A percentile compares a stretch with the other conserved stretches of the same genome.
Evolutionary conservation across 2,113 vertebrate genomes (phyloP).

Genomic region (Aldabrachelys gigantea): DNA sequence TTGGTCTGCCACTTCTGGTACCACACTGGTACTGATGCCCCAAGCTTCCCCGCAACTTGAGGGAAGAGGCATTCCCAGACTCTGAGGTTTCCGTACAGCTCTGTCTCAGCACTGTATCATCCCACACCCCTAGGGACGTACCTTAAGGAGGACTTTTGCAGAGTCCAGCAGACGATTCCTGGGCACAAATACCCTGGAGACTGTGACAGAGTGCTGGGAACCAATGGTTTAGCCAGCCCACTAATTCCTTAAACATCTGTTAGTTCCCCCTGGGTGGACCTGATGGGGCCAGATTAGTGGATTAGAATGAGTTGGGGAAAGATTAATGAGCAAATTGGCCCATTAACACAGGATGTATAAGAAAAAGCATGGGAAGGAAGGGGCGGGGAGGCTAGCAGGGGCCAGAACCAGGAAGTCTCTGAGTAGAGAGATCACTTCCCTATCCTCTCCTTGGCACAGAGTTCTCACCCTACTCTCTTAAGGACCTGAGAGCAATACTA

Average conservation of each 20-base stretch:
- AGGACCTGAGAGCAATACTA: neutral
- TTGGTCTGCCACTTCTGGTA: no score
- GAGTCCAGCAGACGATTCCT: neutral
- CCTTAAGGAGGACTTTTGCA: neutral
- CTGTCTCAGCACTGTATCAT: neutral
- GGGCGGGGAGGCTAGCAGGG: neutral
- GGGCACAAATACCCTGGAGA: no score
- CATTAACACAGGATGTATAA: neutral
- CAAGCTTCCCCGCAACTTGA: no score
- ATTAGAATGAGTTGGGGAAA: neutral
- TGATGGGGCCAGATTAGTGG: neutral
- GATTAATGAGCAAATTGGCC: neutral
- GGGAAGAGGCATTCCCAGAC: no score
- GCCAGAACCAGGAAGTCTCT: neutral
- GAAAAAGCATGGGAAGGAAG: neutral
- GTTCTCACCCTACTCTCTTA: neutral
- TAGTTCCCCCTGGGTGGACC: neutral
- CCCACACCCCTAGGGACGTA: neutral
- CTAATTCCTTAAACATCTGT: neutral
- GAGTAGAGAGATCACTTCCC: neutral
- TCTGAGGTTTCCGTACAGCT: no score
- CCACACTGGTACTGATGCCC: no score
- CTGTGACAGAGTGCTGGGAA: neutral
- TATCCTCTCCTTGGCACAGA: neutral
- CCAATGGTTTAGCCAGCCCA: neutral